Percentiles rank a stretch among this genome's conserved stretches.
Evolutionary conservation across 2,797 vertebrate species (phyloP).

Genomic region (Coreius guichenoti): DNA sequence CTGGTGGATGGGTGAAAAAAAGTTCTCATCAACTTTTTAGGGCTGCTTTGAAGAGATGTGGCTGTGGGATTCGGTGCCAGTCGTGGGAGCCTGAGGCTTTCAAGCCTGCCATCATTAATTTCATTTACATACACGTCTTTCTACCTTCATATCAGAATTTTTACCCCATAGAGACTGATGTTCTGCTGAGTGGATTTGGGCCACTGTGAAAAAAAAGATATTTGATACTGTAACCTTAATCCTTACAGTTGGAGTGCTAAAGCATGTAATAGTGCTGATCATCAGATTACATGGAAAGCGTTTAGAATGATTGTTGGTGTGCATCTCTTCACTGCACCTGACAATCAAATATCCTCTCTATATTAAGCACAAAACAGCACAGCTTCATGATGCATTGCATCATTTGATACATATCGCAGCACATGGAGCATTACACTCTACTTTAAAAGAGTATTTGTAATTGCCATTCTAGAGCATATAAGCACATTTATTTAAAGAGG

Average conservation of each 20-base stretch:
- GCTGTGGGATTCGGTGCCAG: constrained; percentile 45
- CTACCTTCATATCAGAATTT: constrained; percentile 33
- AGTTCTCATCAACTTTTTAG: constrained; percentile 60
- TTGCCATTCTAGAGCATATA: constrained; percentile 5
- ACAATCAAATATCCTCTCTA: constrained; percentile 32
- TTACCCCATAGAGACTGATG: not conserved
- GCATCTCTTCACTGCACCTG: constrained; percentile 17
- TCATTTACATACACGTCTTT: constrained; percentile 38
- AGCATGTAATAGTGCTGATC: constrained; percentile 47
- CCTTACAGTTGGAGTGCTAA: constrained; percentile 23
- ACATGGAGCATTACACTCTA: not conserved
- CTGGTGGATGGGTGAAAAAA: constrained; percentile 43
- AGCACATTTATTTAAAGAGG: constrained; percentile 39
- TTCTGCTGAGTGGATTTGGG: constrained; percentile 5
- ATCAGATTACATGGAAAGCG: constrained; percentile 47
- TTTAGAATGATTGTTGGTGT: constrained; percentile 30
- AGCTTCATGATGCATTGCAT: constrained; percentile 21
- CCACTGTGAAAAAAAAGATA: not conserved
- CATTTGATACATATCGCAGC: constrained; percentile 23
- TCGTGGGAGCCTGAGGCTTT: constrained; percentile 39
- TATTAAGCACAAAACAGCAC: constrained; percentile 36
- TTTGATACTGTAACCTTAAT: constrained; percentile 23
- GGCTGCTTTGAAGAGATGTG: constrained; percentile 52
- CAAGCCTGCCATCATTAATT: constrained; percentile 50
- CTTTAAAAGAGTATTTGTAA: constrained; percentile 17